phyloP scores from a whole-genome alignment of 2,797 vertebrate genomes.

The Manis javanica region DNA sequence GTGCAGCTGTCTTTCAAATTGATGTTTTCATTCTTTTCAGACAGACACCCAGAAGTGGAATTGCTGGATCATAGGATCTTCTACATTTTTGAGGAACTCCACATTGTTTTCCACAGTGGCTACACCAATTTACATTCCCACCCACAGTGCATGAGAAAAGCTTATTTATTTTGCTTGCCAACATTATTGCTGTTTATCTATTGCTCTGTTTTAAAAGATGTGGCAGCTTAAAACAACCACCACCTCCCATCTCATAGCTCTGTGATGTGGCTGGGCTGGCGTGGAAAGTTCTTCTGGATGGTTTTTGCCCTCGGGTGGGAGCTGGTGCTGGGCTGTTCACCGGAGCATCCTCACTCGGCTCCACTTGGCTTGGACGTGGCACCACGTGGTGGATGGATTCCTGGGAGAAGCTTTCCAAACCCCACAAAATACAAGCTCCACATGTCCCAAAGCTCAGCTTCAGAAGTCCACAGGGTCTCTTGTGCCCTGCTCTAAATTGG shows the following conservation, averaged over 20 bases:
- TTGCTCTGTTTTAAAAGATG: background rate
- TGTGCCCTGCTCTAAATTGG: no score
- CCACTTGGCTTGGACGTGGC: background rate
- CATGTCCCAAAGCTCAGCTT: background rate
- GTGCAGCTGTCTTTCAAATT: background rate
- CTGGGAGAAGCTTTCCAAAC: background rate
- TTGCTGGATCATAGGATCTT: background rate
- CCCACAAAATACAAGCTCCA: background rate
- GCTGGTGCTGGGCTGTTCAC: no score
- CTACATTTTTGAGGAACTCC: background rate
- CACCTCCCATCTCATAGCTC: background rate
- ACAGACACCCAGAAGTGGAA: background rate
- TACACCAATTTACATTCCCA: background rate
- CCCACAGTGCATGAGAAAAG: background rate
- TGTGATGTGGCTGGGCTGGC: background rate
- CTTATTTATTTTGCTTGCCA: background rate
- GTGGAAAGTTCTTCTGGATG: background rate
- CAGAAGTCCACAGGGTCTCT: background rate
- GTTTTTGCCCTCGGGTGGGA: no score
- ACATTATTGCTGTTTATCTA: no score
- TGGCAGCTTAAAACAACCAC: background rate
- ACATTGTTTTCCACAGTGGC: background rate
- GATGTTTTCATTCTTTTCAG: background rate
- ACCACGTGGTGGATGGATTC: background rate
- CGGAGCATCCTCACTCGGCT: no score